These are phyloP conservation scores for Drosophila eugracilis DNA, from an alignment of 1,140 invertebrate genomes.

Conservation along the genomic window DNA sequence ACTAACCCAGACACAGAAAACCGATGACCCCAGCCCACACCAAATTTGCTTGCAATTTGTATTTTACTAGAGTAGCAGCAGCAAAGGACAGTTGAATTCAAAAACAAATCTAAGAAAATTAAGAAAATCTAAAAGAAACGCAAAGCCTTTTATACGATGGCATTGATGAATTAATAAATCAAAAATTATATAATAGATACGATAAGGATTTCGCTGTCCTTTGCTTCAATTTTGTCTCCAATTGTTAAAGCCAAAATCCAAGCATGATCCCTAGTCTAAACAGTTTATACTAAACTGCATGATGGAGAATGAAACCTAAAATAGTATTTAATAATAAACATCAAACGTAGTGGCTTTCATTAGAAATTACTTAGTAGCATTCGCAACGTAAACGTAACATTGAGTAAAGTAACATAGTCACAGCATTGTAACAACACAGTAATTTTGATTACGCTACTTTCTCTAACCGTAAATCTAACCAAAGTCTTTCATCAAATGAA, in stretches of 20 bases:
- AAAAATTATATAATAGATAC: too few relatives aligned
- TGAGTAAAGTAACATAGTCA: conserved; percentile 41
- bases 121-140: not conserved
- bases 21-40: conserved; percentile 10
- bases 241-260: conserved; percentile 2
- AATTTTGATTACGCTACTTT: conserved; percentile 60
- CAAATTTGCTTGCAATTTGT: conserved; percentile 28
- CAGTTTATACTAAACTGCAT: conserved; percentile 38
- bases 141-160: too few relatives aligned
- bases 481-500: conserved; percentile 57
- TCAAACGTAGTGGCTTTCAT: conserved; percentile 30
- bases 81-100: conserved; percentile 11
- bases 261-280: conserved; percentile 24
- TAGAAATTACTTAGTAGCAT: conserved; percentile 30
- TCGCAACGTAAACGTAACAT: conserved; percentile 10
- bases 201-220: conserved; percentile 7
- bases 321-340: conserved; percentile 25
- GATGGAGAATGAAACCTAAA: conserved; percentile 29
- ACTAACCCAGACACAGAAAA: conserved; percentile 22
- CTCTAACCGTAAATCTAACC: conserved; percentile 50
- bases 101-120: not conserved
- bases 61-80: conserved; percentile 24
- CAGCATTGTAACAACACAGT: conserved; percentile 59
- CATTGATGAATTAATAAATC: too few relatives aligned
- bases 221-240: not conserved